Conservation (phyloP, 2,113 vertebrate species). For the Craseonycteris thonglongyai region DNA sequence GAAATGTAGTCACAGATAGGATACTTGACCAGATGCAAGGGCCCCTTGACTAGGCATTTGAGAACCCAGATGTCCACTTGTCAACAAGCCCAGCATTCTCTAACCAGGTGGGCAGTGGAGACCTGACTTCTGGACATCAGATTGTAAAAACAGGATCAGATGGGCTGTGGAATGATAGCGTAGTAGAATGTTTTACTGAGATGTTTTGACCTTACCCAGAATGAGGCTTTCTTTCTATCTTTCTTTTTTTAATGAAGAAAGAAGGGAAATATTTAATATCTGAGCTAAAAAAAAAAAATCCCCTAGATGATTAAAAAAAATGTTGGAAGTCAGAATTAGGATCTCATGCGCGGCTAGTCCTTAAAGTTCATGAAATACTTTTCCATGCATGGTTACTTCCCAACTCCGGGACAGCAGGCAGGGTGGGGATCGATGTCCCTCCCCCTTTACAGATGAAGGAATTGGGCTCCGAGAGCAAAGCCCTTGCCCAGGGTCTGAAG, state of each 20-base stretch:
- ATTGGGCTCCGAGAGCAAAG: not conserved
- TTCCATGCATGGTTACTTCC: not conserved
- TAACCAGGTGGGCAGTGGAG: not conserved
- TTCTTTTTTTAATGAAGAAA: not conserved
- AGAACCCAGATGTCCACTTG: not conserved
- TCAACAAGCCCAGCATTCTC: not conserved
- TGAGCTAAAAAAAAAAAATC: not conserved
- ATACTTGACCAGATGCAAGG: not conserved
- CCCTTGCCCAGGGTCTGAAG: not conserved
- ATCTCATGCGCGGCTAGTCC: not conserved
- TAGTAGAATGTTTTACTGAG: not conserved
- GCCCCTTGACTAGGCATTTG: not conserved
- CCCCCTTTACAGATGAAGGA: not conserved
- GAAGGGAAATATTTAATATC: not conserved
- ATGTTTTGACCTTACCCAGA: not conserved
- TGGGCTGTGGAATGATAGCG: not conserved
- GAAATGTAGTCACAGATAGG: not conserved
- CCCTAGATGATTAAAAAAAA: not conserved
- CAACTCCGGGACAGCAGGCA: not conserved
- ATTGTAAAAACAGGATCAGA: not conserved
- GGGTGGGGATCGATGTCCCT: rapidly evolving
- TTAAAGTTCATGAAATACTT: not conserved
- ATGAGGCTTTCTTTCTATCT: not conserved
- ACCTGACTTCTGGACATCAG: not conserved
- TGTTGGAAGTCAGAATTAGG: not conserved